Evolutionary conservation across 2,888 invertebrate species (phyloP).

Genomic region (Dasypogon diadema): DNA sequence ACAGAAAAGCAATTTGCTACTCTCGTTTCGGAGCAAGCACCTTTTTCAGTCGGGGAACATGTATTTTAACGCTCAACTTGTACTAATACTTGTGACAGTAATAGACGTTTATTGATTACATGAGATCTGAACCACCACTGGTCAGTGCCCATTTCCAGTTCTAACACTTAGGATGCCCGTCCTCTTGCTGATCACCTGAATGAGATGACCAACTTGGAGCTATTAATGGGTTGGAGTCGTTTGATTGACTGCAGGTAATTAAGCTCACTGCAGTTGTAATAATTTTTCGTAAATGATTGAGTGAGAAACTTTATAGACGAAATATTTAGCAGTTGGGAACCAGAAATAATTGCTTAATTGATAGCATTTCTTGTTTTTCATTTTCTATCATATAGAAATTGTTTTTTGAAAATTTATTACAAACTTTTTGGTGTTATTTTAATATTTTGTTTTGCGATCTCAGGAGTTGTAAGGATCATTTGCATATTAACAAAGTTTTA

Average conservation of each 20-base stretch:
- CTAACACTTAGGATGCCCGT: not conserved
- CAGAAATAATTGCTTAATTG: too few relatives aligned
- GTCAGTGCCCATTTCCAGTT: not conserved
- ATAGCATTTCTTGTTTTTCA: too few relatives aligned
- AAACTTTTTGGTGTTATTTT: not conserved
- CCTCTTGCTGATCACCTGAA: not conserved
- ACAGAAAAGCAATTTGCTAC: slow-evolving; percentile 21
- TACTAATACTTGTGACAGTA: slow-evolving; percentile 7
- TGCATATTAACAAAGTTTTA: too few relatives aligned
- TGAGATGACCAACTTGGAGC: slow-evolving; percentile 1
- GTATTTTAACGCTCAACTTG: not conserved
- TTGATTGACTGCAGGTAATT: slow-evolving; percentile 32
- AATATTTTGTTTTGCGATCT: not conserved
- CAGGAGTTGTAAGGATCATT: not conserved
- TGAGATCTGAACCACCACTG: not conserved
- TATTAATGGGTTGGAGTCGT: slow-evolving; percentile 19
- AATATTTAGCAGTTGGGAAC: too few relatives aligned
- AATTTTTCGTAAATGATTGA: not conserved
- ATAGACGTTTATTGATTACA: slow-evolving; percentile 31
- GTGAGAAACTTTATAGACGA: not conserved
- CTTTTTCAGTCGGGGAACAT: not conserved
- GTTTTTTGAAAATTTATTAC: too few relatives aligned
- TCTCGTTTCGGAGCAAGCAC: slow-evolving; percentile 2
- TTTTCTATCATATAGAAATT: too few relatives aligned
- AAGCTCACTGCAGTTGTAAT: not conserved